Evolutionary conservation across 2,797 vertebrate species (phyloP).

Genomic region (Malurus leucopterus): DNA sequence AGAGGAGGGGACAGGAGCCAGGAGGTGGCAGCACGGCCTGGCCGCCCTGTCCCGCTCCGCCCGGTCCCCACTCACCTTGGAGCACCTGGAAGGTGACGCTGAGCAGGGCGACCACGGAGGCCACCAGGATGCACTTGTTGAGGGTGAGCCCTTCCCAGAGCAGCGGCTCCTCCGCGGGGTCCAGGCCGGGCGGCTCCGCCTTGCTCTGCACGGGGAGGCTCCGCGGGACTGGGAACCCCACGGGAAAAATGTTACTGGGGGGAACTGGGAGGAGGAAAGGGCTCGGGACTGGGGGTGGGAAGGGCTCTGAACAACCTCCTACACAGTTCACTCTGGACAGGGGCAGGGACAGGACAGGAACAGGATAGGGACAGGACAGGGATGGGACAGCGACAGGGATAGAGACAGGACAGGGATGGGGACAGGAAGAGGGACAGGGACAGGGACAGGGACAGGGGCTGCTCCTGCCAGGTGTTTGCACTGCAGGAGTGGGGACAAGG

Average conservation of each 20-base stretch:
- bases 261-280: neutral
- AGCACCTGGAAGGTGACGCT: conserved; percentile 85
- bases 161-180: conserved; percentile 64
- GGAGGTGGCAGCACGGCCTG: neutral
- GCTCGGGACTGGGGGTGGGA: neutral
- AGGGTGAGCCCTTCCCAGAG: conserved; percentile 89
- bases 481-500: neutral
- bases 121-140: conserved; percentile 87
- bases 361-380: too few species aligned
- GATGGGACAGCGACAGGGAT: neutral
- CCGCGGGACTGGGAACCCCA: conserved; percentile 25
- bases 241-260: neutral
- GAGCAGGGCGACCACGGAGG: conserved; percentile 80
- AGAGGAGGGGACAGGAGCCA: neutral
- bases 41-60: accelerated
- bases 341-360: neutral
- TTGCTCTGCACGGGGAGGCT: conserved; percentile 49
- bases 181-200: conserved; percentile 26
- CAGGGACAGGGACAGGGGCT: neutral
- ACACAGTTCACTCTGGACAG: neutral
- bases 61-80: conserved; percentile 75
- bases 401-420: neutral
- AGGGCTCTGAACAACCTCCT: neutral
- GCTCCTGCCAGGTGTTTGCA: neutral
- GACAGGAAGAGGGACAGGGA: neutral